These are phyloP conservation scores for Megaptera novaeangliae DNA, from an alignment of 2,113 vertebrate genomes.

Conservation along the genomic window DNA sequence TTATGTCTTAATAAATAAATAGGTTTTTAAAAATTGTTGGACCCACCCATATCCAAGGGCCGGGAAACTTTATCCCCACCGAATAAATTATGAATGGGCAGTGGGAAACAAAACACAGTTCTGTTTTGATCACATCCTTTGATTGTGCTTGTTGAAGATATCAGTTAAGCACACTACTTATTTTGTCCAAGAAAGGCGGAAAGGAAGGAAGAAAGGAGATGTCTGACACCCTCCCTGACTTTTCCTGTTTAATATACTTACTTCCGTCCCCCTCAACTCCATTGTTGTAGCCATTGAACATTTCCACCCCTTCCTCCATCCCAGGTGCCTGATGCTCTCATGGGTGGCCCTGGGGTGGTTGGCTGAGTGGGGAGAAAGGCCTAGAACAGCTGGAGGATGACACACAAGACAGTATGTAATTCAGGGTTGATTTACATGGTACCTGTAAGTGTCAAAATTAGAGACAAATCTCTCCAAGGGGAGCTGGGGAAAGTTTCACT, in stretches of 20 bases:
- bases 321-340: background rate
- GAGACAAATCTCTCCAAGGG: background rate
- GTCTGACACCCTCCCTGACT: background rate
- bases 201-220: background rate
- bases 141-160: conserved; percentile 15
- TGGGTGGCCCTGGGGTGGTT: background rate
- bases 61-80: background rate
- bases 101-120: background rate
- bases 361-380: background rate
- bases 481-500: background rate
- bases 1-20: background rate
- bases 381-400: background rate
- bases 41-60: background rate
- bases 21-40: background rate
- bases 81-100: background rate
- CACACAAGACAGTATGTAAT: background rate
- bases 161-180: background rate
- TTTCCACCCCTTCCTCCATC: background rate
- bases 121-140: conserved; percentile 21
- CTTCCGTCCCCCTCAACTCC: background rate
- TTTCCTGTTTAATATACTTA: background rate
- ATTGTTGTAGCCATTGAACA: background rate
- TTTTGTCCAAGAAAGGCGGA: background rate
- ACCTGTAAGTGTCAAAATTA: background rate
- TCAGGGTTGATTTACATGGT: background rate